Percentiles rank a stretch among this genome's conserved stretches.
These are phyloP conservation scores for Dioctria linearis DNA, from an alignment of 2,888 invertebrate genomes.

Conservation along the genomic window DNA sequence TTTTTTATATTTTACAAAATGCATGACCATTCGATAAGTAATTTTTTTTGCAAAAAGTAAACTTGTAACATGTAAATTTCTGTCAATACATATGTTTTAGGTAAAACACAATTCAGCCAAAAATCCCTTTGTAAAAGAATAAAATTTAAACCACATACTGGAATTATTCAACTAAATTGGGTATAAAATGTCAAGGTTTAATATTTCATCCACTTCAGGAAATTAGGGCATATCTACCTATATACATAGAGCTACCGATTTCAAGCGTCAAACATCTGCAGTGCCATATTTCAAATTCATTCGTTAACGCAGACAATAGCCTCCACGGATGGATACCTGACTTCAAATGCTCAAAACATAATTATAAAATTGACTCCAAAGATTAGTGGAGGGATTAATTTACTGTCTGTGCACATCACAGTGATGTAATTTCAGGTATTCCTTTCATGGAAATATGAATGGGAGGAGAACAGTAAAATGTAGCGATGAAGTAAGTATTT, in stretches of 20 bases:
- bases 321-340: slow-evolving; percentile 46
- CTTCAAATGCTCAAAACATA: slow-evolving; percentile 46
- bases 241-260: background rate
- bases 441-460: background rate
- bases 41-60: too few relatives aligned
- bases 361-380: slow-evolving; percentile 51
- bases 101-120: too few relatives aligned
- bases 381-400: background rate
- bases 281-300: slow-evolving; percentile 22
- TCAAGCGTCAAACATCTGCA: background rate
- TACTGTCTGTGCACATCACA: background rate
- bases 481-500: too few relatives aligned
- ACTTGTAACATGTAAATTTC: too few relatives aligned
- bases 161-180: background rate
- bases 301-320: slow-evolving; percentile 20
- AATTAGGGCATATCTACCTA: background rate
- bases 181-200: background rate
- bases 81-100: too few relatives aligned
- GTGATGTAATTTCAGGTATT: background rate
- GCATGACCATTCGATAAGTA: too few relatives aligned
- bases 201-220: background rate
- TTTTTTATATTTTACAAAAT: too few relatives aligned
- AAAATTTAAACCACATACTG: background rate
- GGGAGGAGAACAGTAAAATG: too few relatives aligned
- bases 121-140: too few relatives aligned